A percentile compares a stretch with the other conserved stretches of the same genome.
Evolutionary conservation across 2,113 vertebrate species (phyloP).

Genomic region (Miniopterus natalensis): DNA sequence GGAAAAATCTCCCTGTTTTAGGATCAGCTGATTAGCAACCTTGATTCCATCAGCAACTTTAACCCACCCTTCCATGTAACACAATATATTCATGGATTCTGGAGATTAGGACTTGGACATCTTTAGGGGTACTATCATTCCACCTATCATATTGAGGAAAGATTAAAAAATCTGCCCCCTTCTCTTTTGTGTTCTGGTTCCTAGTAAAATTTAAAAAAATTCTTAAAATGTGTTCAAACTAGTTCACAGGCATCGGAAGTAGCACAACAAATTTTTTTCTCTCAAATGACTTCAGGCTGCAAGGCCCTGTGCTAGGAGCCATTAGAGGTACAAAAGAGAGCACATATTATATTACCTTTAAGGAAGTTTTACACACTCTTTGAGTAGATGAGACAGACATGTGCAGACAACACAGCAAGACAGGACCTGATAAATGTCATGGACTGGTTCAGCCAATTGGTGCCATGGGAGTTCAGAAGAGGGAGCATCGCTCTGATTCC

Average conservation of each 20-base stretch:
- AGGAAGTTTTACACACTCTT: conserved; percentile 18
- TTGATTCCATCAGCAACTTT: not conserved
- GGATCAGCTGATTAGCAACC: not conserved
- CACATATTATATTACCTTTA: not conserved
- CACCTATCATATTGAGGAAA: not conserved
- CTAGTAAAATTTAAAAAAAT: not conserved
- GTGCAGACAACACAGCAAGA: not conserved
- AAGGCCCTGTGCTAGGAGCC: not conserved
- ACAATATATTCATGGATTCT: not conserved
- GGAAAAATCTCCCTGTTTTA: not conserved
- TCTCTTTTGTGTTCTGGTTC: conserved; percentile 10
- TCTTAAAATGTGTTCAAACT: conserved; percentile 23
- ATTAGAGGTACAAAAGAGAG: not conserved
- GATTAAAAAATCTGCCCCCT: not conserved
- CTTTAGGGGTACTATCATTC: not conserved
- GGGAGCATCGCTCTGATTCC: not conserved
- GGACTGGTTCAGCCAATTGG: not conserved
- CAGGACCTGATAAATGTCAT: not conserved
- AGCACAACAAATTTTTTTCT: not conserved
- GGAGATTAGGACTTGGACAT: not conserved
- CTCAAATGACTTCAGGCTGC: conserved; percentile 20
- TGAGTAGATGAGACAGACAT: not conserved
- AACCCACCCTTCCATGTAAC: not conserved
- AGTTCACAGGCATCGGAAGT: conserved; percentile 29
- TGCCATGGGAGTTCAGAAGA: not conserved